These are phyloP conservation scores for Malthinus seriepunctatus DNA, from an alignment of 2,888 invertebrate genomes.

Conservation along the genomic window DNA sequence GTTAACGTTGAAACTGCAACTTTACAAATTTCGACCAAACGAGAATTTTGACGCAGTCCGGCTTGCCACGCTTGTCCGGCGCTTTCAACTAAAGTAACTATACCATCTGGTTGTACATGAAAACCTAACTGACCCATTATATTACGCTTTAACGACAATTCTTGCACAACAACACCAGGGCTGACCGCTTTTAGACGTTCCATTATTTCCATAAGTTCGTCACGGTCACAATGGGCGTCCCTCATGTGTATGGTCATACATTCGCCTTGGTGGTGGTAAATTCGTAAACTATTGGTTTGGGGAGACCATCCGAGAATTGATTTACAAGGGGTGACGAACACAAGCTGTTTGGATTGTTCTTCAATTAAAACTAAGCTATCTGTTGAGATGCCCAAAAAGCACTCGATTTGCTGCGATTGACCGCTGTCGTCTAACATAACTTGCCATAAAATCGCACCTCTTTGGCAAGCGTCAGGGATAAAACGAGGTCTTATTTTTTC, in stretches of 20 bases:
- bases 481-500: constrained; percentile 74
- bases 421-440: constrained; percentile 74
- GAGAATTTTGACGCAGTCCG: constrained; percentile 86
- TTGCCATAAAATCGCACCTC: constrained; percentile 83
- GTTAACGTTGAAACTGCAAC: constrained; percentile 81
- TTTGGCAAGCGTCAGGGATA: constrained; percentile 71
- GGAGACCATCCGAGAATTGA: constrained; percentile 72
- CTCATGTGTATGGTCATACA: constrained; percentile 81
- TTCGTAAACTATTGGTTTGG: constrained; percentile 66
- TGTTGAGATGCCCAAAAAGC: constrained; percentile 83
- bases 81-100: constrained; percentile 90
- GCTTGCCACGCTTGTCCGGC: constrained; percentile 73
- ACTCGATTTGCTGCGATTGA: constrained; percentile 69
- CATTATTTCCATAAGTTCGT: constrained; percentile 75
- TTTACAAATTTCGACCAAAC: constrained; percentile 75
- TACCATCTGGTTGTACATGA: constrained; percentile 90
- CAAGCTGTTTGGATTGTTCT: constrained; percentile 76
- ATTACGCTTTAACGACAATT: constrained; percentile 80
- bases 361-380: constrained; percentile 89
- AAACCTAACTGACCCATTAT: constrained; percentile 84
- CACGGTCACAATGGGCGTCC: constrained; percentile 68
- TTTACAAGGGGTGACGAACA: constrained; percentile 84
- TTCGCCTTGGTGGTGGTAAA: constrained; percentile 92
- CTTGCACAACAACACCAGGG: constrained; percentile 74
- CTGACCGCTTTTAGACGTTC: constrained; percentile 81